These are phyloP conservation scores for Polydrusus cervinus DNA, from an alignment of 2,888 invertebrate species.

Conservation along the genomic window DNA sequence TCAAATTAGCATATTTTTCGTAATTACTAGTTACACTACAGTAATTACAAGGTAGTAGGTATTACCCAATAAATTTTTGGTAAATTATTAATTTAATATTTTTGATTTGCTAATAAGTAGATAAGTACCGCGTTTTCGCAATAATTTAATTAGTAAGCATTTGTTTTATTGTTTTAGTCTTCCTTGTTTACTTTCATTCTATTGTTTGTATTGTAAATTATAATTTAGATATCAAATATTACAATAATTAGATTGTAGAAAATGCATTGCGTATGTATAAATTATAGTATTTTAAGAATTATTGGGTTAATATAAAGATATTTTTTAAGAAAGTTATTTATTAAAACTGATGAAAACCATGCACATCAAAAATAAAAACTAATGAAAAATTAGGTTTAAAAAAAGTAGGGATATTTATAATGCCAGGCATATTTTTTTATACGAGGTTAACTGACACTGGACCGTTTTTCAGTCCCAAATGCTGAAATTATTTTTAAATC, in stretches of 20 bases:
- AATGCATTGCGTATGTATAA: slow-evolving; percentile 9
- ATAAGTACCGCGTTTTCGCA: slow-evolving; percentile 25
- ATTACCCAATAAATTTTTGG: slow-evolving; percentile 7
- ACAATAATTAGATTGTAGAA: slow-evolving; percentile 7
- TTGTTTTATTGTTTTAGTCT: slow-evolving; percentile 32
- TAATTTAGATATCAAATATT: slow-evolving; percentile 28
- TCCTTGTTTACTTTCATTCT: slow-evolving; percentile 32
- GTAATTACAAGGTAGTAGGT: slow-evolving; percentile 11
- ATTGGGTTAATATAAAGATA: neutral
- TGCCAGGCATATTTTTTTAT: neutral
- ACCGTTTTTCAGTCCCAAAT: neutral
- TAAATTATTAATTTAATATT: slow-evolving; percentile 12
- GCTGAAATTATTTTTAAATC: neutral
- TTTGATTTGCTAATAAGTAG: slow-evolving; percentile 19
- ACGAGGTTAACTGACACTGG: neutral
- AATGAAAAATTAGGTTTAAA: too few species aligned
- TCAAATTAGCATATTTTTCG: neutral
- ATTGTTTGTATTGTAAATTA: slow-evolving; percentile 21
- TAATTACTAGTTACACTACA: slow-evolving; percentile 3
- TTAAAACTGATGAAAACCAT: too few species aligned
- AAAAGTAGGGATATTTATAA: too few species aligned
- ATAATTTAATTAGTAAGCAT: slow-evolving; percentile 32
- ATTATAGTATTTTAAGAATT: neutral
- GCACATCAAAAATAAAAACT: too few species aligned
- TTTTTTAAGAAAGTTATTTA: neutral